These are phyloP conservation scores for Anneissia japonica DNA, from an alignment of 35 echinoderm and acorn worm species.

Conservation along the genomic window DNA sequence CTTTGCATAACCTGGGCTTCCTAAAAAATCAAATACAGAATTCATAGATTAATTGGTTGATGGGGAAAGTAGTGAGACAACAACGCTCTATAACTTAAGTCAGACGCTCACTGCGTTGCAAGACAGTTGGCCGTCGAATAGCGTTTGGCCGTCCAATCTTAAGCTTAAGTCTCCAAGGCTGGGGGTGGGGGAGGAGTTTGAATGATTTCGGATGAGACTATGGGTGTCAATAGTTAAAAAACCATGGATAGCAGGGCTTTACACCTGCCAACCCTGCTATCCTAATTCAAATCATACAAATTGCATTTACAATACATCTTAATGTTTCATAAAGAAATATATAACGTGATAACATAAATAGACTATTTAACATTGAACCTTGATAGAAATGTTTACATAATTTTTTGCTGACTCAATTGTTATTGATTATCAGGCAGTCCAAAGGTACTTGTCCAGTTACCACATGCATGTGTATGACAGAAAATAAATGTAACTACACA, in stretches of 20 bases:
- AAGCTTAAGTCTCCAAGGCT: slow-evolving; percentile 3
- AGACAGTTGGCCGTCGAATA: slow-evolving; percentile 24
- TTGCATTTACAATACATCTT: no score
- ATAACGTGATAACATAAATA: no score
- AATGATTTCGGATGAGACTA: no score
- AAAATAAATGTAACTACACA: not conserved
- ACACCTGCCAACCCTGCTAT: no score
- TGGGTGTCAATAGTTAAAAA: no score
- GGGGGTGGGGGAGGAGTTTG: not conserved
- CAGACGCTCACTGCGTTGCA: slow-evolving; percentile 4
- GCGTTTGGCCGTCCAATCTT: slow-evolving; percentile 4
- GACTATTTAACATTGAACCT: not conserved
- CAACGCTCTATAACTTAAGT: slow-evolving; percentile 26
- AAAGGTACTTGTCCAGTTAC: not conserved
- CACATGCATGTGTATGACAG: not conserved
- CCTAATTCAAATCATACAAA: no score
- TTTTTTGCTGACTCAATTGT: not conserved
- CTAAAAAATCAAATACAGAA: slow-evolving; percentile 23
- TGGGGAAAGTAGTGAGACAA: not conserved
- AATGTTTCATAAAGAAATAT: no score
- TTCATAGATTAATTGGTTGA: not conserved
- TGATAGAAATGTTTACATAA: not conserved
- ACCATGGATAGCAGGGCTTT: no score
- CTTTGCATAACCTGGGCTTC: slow-evolving; percentile 99
- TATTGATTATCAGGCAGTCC: not conserved